Evolutionary conservation across 2,888 invertebrate genomes (phyloP).

Genomic region (Anticlea derivata): DNA sequence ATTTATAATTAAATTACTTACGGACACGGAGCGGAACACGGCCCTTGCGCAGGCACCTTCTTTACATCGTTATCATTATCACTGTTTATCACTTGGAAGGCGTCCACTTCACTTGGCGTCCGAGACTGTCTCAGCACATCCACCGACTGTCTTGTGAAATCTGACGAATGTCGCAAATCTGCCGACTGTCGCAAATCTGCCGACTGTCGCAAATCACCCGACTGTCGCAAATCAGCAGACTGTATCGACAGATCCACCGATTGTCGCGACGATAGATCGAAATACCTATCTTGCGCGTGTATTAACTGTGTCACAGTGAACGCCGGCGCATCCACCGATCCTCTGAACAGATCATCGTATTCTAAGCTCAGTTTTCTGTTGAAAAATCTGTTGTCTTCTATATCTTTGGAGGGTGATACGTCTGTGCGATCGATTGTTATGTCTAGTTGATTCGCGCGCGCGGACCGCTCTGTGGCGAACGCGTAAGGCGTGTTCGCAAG

Average conservation of each 20-base stretch:
- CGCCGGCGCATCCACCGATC: slow-evolving; percentile 53
- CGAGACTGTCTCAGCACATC: slow-evolving; percentile 1
- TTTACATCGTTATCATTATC: slow-evolving; percentile 42
- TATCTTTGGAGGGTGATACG: slow-evolving; percentile 62
- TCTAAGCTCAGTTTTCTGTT: slow-evolving; percentile 51
- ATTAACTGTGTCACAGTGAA: slow-evolving; percentile 76
- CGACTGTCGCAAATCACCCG: slow-evolving; percentile 33
- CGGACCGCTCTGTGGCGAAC: slow-evolving; percentile 67
- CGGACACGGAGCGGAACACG: slow-evolving; percentile 38
- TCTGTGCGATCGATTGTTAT: slow-evolving; percentile 63
- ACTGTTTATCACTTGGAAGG: slow-evolving; percentile 58
- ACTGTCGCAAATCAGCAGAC: slow-evolving; percentile 31
- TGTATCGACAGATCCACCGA: slow-evolving; percentile 14
- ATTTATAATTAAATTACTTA: slow-evolving; percentile 44
- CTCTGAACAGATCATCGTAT: slow-evolving; percentile 53
- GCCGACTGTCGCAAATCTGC: slow-evolving; percentile 29
- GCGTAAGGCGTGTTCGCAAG: slow-evolving; percentile 80
- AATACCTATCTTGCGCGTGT: slow-evolving; percentile 77
- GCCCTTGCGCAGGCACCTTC: slow-evolving; percentile 39
- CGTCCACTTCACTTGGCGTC: slow-evolving; percentile 36
- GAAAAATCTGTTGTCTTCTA: slow-evolving; percentile 70
- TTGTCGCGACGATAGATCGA: slow-evolving; percentile 62
- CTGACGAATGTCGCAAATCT: slow-evolving; percentile 53
- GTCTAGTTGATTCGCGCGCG: slow-evolving; percentile 57
- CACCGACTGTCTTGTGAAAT: slow-evolving; percentile 47